Evolutionary conservation across 1,140 invertebrate genomes (phyloP), one percentile per base, ranked within the genome.

Genomic region (Hormaphis cornu): DNA sequence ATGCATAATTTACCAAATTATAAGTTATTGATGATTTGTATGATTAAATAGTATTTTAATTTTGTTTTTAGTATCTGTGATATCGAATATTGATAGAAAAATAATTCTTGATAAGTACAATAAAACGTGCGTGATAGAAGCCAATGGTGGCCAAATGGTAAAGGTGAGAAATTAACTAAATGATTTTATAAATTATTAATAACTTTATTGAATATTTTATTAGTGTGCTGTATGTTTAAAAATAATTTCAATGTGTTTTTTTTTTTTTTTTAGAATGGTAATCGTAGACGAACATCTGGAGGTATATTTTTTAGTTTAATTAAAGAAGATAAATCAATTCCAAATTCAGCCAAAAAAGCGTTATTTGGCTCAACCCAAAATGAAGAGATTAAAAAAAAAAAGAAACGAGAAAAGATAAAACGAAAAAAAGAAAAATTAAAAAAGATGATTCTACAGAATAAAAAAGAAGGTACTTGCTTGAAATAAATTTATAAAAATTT

Each of bases 281-380:
- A 46, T 14, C 58, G 58, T 20, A 28, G 58, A 30, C 16, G 58
- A 30, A 63, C 58, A 46, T 63, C 58, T 20, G 58, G 58, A 26
- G 58, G 58, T 35, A 63, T 63, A 46, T 63, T 63, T 46, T 63
- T 63, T 30, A 63, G 46, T 63, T 63, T 63, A 63, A 63, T 63
- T 44, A 63, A 63, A 46, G 40, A 63, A 63, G 58, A 63, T 30
- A 63, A 63, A 7, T 46, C 58, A 14, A 63, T 63, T 46, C 58
- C 58, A 46, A 63, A 63, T 30, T 63, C 58, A 30, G 24, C 26
- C 8, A 63, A 63, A 30, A 63, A 63, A 46, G 26, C 26, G 20
- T n/a, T 63, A 46, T 63, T 63, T 63, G 26, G n/a, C 0, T 42
- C 40, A 2, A 28, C 37, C 14, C 58, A 46, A 46, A 63, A 46